These are phyloP conservation scores for Pseudolycoriella hygida DNA, from an alignment of 2,888 invertebrate genomes.

Conservation along the genomic window DNA sequence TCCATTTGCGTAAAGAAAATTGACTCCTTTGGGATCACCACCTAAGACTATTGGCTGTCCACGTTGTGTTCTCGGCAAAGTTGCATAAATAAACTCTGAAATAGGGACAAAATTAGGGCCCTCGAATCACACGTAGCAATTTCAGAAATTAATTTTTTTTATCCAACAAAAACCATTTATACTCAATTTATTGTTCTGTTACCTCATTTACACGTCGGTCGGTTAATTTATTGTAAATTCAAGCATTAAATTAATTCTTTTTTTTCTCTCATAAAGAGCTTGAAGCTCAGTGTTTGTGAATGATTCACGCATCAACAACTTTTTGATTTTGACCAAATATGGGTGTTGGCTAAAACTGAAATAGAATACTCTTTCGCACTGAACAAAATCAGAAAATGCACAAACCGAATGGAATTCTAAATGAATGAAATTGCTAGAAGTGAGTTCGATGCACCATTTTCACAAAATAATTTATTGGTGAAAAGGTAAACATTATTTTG, in stretches of 20 bases:
- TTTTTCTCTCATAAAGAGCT: not conserved
- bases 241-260: not conserved
- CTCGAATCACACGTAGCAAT: too few relatives aligned
- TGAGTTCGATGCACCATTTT: too few relatives aligned
- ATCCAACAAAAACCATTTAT: not conserved
- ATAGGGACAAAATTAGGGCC: too few relatives aligned
- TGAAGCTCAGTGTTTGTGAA: not conserved
- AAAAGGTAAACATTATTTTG: too few relatives aligned
- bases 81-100: slow-evolving; percentile 77
- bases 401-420: too few relatives aligned
- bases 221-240: not conserved
- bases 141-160: not conserved
- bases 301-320: not conserved
- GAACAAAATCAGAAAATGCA: too few relatives aligned
- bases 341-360: not conserved
- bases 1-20: slow-evolving; percentile 92
- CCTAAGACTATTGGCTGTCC: slow-evolving; percentile 90
- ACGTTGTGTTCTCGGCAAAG: slow-evolving; percentile 84
- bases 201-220: not conserved
- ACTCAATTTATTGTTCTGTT: not conserved
- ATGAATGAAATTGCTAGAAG: too few relatives aligned
- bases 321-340: not conserved
- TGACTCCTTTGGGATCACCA: slow-evolving; percentile 91
- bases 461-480: too few relatives aligned
- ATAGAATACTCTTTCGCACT: too few relatives aligned